Percentiles rank a stretch among this genome's conserved stretches.
These are phyloP conservation scores for Melanotaenia trifasciata DNA, from an alignment of 2,797 vertebrate genomes.

Conservation along the genomic window DNA sequence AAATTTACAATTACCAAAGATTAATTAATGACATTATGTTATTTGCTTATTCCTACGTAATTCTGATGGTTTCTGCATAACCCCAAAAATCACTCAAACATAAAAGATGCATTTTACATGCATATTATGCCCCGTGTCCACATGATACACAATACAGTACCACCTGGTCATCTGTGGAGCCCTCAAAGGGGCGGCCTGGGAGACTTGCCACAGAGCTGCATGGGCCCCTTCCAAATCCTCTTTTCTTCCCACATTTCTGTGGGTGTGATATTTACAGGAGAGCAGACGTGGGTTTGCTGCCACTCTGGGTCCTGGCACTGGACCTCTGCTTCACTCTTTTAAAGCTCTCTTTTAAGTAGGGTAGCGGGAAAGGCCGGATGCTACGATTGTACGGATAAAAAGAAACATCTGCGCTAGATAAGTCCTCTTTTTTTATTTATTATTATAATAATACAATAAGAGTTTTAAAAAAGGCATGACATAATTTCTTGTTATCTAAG, in stretches of 20 bases:
- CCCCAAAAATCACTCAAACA: not conserved
- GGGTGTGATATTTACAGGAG: slow-evolving; percentile 70
- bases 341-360: slow-evolving; percentile 65
- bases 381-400: slow-evolving; percentile 75
- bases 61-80: slow-evolving; percentile 8
- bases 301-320: slow-evolving; percentile 75
- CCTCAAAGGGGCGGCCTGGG: slow-evolving; percentile 51
- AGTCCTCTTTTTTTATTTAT: slow-evolving; percentile 81
- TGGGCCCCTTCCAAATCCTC: slow-evolving; percentile 73
- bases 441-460: slow-evolving; percentile 84
- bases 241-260: slow-evolving; percentile 68
- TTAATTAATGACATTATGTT: not conserved
- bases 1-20: not conserved
- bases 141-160: slow-evolving; percentile 49
- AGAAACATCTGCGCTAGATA: slow-evolving; percentile 85
- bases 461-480: slow-evolving; percentile 73
- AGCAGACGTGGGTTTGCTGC: slow-evolving; percentile 72
- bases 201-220: slow-evolving; percentile 58
- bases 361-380: slow-evolving; percentile 63
- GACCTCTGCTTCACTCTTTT: slow-evolving; percentile 55
- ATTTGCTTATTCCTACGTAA: not conserved
- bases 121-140: slow-evolving; percentile 19
- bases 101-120: slow-evolving; percentile 54
- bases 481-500: slow-evolving; percentile 85
- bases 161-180: slow-evolving; percentile 71